Evolutionary conservation across 2,113 vertebrate species (phyloP), one percentile per base, ranked within the genome.

Genomic region (Recurvirostra avosetta): DNA sequence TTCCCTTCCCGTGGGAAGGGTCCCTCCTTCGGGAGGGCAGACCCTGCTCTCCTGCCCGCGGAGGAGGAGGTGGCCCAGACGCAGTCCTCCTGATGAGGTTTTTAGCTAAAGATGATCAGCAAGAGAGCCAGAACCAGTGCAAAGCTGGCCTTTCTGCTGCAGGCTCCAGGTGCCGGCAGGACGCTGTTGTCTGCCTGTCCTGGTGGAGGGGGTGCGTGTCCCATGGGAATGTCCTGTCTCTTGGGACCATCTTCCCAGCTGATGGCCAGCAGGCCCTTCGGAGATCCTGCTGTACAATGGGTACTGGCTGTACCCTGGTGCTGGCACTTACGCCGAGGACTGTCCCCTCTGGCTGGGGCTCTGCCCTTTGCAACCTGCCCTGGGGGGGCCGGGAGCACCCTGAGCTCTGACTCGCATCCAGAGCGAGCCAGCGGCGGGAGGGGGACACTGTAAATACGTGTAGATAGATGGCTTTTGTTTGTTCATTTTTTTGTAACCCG

Each of bases 401-500:
- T 0, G 1, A 78, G 32, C 65, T 65, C 63, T 4, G 9, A 15
- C 38, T 82, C 2, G 0, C 0, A 3, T 7, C 41, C 8, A 32
- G n/a, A 49, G 50, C 1, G 18, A 88, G 65, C 88, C 50, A 40
- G 38, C 0, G 0, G 55, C 0, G 0, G 88, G 81, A 88, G 49
- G 41, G 85, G 38, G 45, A 66, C 45, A 10, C 45, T 95, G 95
- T 97, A 97, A 90, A 95, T 96, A 94, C 0, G 22, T 73, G 73
- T 94, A 94, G 94, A 89, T 94, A 94, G 94, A 89, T 94, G 97
- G 90, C 93, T 94, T 95, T 21, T 45, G 26, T 93, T 75, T 55
- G 83, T 87, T 89, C 30, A 34, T 75, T 87, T 45, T 45, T 45
- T 74, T 95, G 80, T 95, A 96, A 88, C 67, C 86, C 19, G 2